A percentile compares a stretch with the other conserved stretches of the same genome.
Evolutionary conservation across 2,113 vertebrate genomes (phyloP).

Genomic region (Pedetes capensis): DNA sequence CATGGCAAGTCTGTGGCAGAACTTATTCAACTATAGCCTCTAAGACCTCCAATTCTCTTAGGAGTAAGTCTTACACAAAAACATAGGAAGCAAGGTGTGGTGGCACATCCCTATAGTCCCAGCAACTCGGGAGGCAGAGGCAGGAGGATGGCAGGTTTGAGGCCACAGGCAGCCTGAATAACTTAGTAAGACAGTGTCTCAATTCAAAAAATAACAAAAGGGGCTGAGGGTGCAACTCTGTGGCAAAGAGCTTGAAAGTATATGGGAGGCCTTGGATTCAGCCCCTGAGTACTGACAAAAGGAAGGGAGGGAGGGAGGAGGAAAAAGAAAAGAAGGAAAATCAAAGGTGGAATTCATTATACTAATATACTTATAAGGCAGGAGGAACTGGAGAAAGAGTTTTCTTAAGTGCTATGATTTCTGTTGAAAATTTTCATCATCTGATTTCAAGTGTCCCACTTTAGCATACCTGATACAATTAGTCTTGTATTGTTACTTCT

Average conservation of each 20-base stretch:
- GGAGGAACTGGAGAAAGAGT: neutral
- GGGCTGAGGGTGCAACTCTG: too few species aligned
- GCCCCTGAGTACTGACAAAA: too few species aligned
- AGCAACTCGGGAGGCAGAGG: too few species aligned
- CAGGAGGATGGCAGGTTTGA: too few species aligned
- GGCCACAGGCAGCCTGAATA: too few species aligned
- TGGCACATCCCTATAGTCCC: too few species aligned
- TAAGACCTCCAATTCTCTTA: neutral
- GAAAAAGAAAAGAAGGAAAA: too few species aligned
- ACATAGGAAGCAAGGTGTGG: neutral
- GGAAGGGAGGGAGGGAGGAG: too few species aligned
- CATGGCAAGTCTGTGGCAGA: neutral
- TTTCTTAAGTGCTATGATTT: neutral
- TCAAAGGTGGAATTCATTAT: neutral
- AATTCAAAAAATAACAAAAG: too few species aligned
- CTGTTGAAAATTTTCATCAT: conserved; percentile 30
- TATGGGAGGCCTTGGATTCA: too few species aligned
- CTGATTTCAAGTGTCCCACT: neutral
- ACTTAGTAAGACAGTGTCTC: too few species aligned
- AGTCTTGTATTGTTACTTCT: neutral
- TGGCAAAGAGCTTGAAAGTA: too few species aligned
- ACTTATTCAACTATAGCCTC: neutral
- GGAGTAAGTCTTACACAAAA: neutral
- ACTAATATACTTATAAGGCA: neutral
- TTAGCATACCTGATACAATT: neutral